These are phyloP conservation scores for Reinhardtius hippoglossoides DNA, from an alignment of 2,113 vertebrate species.

Conservation along the genomic window DNA sequence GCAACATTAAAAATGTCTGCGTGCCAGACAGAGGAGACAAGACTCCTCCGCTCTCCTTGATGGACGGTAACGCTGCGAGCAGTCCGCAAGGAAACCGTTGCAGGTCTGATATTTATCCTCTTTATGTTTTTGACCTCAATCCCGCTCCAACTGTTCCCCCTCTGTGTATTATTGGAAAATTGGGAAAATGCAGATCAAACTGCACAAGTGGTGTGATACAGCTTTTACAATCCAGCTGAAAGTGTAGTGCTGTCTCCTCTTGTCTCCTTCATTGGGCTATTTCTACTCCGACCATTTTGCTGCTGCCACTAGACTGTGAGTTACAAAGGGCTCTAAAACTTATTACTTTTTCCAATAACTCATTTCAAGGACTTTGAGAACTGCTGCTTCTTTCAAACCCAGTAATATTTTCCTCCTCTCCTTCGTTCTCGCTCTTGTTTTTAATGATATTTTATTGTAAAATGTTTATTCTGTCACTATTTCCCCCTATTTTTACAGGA, in stretches of 20 bases:
- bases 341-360: conserved; percentile 9
- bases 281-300: conserved; percentile 3
- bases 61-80: background rate
- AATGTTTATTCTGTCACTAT: background rate
- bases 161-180: background rate
- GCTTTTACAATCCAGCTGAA: conserved; percentile 37
- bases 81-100: background rate
- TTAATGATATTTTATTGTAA: background rate
- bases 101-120: conserved; percentile 38
- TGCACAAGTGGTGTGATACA: background rate
- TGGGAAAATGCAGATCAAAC: conserved; percentile 20
- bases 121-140: conserved; percentile 51
- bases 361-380: conserved; percentile 34
- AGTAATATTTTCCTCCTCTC: background rate
- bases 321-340: conserved; percentile 24
- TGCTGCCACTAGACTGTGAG: conserved; percentile 16
- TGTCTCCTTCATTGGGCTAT: background rate
- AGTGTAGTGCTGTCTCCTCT: conserved; percentile 6
- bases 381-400: background rate
- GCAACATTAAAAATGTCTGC: conserved; percentile 18
- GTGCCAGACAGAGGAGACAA: conserved; percentile 10
- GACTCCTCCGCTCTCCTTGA: conserved; percentile 10
- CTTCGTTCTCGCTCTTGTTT: background rate
- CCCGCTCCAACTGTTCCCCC: conserved; percentile 22
- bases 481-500: background rate